phyloP scores from a whole-genome alignment of 2,113 vertebrate genomes.

The Rhea americana region DNA sequence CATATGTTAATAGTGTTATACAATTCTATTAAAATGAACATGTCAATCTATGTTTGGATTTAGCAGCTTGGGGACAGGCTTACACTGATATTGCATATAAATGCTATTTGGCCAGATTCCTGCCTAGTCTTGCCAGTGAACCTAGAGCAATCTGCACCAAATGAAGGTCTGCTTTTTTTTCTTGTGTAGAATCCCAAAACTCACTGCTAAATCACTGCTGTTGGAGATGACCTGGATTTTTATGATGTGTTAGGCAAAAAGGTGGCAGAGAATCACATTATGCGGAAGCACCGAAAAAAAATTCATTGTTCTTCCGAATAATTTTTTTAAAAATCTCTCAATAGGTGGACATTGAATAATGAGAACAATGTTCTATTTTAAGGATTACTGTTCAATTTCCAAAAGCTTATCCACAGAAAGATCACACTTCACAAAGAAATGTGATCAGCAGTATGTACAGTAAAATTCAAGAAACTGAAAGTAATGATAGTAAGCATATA shows the following conservation, averaged over 20 bases:
- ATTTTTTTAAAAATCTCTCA: background rate
- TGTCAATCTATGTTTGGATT: background rate
- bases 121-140: background rate
- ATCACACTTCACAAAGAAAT: background rate
- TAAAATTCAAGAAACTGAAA: conserved; percentile 1
- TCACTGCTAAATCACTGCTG: background rate
- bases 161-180: background rate
- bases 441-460: background rate
- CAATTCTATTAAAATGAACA: background rate
- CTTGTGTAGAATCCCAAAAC: background rate
- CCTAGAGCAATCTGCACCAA: background rate
- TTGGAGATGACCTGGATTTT: conserved; percentile 38
- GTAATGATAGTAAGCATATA: background rate
- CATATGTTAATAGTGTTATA: background rate
- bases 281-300: background rate
- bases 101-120: background rate
- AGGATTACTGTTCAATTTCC: background rate
- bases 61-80: background rate
- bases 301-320: background rate
- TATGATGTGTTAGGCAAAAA: background rate
- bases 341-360: background rate
- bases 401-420: conserved; percentile 17
- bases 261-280: background rate
- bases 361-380: conserved; percentile 29
- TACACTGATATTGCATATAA: background rate